Base-by-base conservation (phyloP, 2,888 invertebrate genomes). In the Perizoma flavofasciatum region DNA sequence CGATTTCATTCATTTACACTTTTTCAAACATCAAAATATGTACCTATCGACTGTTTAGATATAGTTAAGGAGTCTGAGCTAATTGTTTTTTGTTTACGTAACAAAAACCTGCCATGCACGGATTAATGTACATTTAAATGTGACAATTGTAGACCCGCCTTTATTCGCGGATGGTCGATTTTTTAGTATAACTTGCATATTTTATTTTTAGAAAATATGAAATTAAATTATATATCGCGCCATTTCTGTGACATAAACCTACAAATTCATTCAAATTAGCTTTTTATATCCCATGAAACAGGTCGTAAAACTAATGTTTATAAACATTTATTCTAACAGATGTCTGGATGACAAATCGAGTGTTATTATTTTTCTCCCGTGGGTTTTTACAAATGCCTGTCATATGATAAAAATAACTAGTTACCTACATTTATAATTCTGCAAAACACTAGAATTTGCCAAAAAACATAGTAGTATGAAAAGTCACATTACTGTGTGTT, bases 221-320 rank as follows among this genome's bases (percentile, higher is more conserved):
- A 55, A 55, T 55, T 55, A 55, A 51, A 55, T 44, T 22, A 44
- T 37, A 51, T 22, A 51, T 57, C 44, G 67, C 53, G 67, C 65
- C 55, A 69, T 71, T 70, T 60, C 61, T 73, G 67, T 75, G 77
- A 77, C 73, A 79, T 75, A 70, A 75, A 77, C 73, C 70, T 69
- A 69, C 66, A 70, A 73, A 75, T 78, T 77, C 65, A 74, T 73
- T 73, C 63, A 74, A 76, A 70, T 58, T 56, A 49, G 57, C 68
- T 77, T 53, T 79, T 80, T 78, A 80, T 69, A 65, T 70, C 53
- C 70, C 46, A 76, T 77, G 74, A 79, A 80, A 79, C 74, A 69
- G 61, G 66, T 73, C 75, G 74, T 79, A 73, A 79, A 73, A 67
- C 53, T 54, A 53, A 66, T 67, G 64, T 69, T 68, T 66, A 65